phyloP scores from a whole-genome alignment of 1,140 invertebrate species.

The Eumaeus atala region DNA sequence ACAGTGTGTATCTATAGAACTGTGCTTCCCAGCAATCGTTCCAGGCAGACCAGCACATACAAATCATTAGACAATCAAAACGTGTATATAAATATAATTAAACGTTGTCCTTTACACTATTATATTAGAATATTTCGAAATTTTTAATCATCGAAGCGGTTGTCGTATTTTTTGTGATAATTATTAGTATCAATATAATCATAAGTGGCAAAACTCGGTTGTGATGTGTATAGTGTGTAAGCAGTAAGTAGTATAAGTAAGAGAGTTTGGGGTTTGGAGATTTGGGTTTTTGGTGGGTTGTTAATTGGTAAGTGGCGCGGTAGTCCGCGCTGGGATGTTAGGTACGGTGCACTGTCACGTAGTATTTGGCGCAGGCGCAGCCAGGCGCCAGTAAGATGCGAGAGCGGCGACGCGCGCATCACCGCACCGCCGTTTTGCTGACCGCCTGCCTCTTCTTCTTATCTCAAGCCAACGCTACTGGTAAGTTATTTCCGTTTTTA shows the following conservation, averaged over 20 bases:
- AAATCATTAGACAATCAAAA: slow-evolving; percentile 29
- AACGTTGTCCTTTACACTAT: slow-evolving; percentile 57
- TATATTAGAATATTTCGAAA: slow-evolving; percentile 48
- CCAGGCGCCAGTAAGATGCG: slow-evolving; percentile 67
- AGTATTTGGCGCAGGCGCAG: slow-evolving; percentile 64
- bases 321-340: slow-evolving; percentile 47
- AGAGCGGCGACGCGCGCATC: slow-evolving; percentile 58
- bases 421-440: slow-evolving; percentile 57
- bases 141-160: slow-evolving; percentile 70
- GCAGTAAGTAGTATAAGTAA: slow-evolving; percentile 31
- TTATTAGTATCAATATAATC: slow-evolving; percentile 36
- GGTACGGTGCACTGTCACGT: slow-evolving; percentile 50
- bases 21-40: slow-evolving; percentile 52
- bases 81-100: slow-evolving; percentile 55
- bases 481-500: slow-evolving; percentile 42
- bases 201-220: slow-evolving; percentile 71
- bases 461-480: slow-evolving; percentile 56
- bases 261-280: not conserved
- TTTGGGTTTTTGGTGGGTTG: slow-evolving; percentile 6
- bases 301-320: slow-evolving; percentile 27
- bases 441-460: slow-evolving; percentile 60
- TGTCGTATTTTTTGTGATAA: slow-evolving; percentile 73
- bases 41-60: slow-evolving; percentile 38
- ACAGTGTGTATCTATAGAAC: slow-evolving; percentile 34
- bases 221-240: slow-evolving; percentile 70